These are phyloP conservation scores for Magallana gigas DNA, from an alignment of 1,140 invertebrate genomes.

Conservation along the genomic window DNA sequence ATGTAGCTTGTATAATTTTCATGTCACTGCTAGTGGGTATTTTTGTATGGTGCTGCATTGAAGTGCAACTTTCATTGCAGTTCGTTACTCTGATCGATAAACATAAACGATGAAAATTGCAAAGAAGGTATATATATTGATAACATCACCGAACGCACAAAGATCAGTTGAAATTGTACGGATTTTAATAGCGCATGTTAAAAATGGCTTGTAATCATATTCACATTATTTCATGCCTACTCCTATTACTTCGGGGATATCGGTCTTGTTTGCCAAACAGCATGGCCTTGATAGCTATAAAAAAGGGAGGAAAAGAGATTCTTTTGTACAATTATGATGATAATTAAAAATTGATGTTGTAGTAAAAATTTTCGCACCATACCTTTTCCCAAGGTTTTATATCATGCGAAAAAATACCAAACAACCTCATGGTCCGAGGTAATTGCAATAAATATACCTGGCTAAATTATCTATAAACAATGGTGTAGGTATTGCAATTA, in stretches of 20 bases:
- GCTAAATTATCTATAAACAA: not conserved
- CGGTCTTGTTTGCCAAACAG: not conserved
- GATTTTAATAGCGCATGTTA: constrained; percentile 23
- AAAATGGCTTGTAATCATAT: constrained; percentile 34
- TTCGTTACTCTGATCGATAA: constrained; percentile 6
- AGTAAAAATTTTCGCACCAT: too few relatives aligned
- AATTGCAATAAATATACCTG: too few relatives aligned
- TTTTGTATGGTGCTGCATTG: not conserved
- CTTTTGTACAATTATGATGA: not conserved
- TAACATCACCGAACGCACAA: not conserved
- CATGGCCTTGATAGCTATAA: not conserved
- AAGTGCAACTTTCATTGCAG: constrained; percentile 5
- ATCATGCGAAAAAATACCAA: too few relatives aligned
- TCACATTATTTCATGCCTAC: not conserved
- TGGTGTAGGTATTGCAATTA: not conserved
- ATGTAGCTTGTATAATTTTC: too few relatives aligned
- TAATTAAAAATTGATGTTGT: too few relatives aligned
- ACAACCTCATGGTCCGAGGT: too few relatives aligned
- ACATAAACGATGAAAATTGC: constrained; percentile 21
- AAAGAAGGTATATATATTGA: not conserved
- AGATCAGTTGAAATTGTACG: not conserved
- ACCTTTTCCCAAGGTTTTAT: too few relatives aligned
- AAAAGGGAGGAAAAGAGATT: not conserved
- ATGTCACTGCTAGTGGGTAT: not conserved
- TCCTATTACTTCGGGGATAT: not conserved